A percentile compares a stretch with the other conserved stretches of the same genome.
Evolutionary conservation across 1,140 invertebrate species (phyloP).

Genomic region (Whitmania pigra): DNA sequence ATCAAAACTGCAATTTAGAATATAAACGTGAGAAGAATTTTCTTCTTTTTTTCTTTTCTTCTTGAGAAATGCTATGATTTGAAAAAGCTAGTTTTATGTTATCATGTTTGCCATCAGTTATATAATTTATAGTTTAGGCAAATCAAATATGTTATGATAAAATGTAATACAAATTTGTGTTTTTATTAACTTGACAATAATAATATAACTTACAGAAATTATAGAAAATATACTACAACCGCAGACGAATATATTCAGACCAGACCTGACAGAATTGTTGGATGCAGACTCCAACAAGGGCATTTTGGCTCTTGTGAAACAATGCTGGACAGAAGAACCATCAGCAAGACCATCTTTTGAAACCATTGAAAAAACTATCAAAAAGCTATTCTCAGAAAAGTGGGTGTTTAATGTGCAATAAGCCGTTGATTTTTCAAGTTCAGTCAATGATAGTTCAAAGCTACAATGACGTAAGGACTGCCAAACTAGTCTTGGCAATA

Average conservation of each 20-base stretch:
- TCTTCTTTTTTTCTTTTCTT: too few relatives aligned
- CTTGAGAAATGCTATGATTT: too few relatives aligned
- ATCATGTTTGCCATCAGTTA: too few relatives aligned
- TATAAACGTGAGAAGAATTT: not conserved
- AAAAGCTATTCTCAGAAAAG: not conserved
- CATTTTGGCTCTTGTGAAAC: not conserved
- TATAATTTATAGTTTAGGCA: too few relatives aligned
- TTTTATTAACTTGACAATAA: not conserved
- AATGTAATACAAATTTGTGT: too few relatives aligned
- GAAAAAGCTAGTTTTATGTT: too few relatives aligned
- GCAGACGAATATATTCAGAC: not conserved
- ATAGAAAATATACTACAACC: not conserved
- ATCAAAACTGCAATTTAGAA: constrained; percentile 7
- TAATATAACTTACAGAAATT: not conserved
- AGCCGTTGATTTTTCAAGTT: too few relatives aligned
- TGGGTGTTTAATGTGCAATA: not conserved
- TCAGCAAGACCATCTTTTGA: not conserved
- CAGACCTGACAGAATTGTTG: not conserved
- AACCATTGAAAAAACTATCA: not conserved
- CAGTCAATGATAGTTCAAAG: too few relatives aligned
- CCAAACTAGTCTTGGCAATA: too few relatives aligned
- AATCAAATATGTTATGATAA: too few relatives aligned
- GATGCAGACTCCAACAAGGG: not conserved
- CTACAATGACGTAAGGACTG: too few relatives aligned
- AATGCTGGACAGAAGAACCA: constrained; percentile 9